Base-by-base conservation (phyloP, 2,888 invertebrate species). In the Onchidella celtica region DNA sequence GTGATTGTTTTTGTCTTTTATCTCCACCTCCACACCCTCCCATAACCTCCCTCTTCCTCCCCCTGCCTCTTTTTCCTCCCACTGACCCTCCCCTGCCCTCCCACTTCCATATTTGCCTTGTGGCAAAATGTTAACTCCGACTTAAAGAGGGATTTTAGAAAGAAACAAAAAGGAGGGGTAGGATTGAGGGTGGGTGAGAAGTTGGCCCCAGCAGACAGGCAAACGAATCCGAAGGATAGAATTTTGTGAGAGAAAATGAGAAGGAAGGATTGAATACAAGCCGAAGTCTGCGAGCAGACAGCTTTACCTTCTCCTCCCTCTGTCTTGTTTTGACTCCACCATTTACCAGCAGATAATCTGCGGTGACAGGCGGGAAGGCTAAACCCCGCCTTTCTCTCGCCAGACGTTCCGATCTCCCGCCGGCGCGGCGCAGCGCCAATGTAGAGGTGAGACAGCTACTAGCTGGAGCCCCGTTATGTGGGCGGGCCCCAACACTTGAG, bases 401-500 rank as follows among this genome's bases (percentile, higher is more conserved):
- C 29, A 34, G 32, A 29, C 29, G 66, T 34, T 66, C n/a, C 11
- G 32, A 34, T 40, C 69, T 47, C 27, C 32, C 17, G 47, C 24
- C 32, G 17, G 17, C 17, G 27, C 34, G 29, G 55, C 21, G 32
- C 55, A 40, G 29, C 69, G 24, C n/a, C 27, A 1, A 17, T 21
- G 72, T 21, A 40, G 36, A n/a, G 17, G 34, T 36, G 55, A 17
- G 47, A 57, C 55, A 47, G 32, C 55, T n/a, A 21, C 57, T 34
- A 14, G 55, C 72, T 14, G 32, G 72, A 27, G 24, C 55, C 57
- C 72, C 72, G 72, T 72, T 55, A 72, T 55, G 72, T 72, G 72
- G 72, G 72, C 72, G 72, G 40, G 72, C 47, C 32, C 14, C 57
- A n/a, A 57, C 72, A 72, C 72, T 72, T 72, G 55, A 57, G 32